Evolutionary conservation across 2,113 vertebrate genomes (phyloP).

Genomic region (Crotalus viridis): DNA sequence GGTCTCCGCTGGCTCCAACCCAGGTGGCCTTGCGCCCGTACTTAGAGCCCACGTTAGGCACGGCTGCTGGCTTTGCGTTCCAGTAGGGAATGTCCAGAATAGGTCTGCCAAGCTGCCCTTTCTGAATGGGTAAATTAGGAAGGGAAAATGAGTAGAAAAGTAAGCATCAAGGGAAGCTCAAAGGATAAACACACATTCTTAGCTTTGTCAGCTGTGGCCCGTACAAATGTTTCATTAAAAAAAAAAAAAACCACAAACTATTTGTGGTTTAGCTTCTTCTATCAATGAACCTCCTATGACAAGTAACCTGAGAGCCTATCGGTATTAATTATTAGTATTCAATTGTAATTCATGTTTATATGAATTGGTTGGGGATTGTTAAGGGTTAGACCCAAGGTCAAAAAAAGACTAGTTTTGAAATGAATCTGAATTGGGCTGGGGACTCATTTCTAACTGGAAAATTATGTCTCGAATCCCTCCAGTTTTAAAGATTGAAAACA

Average conservation of each 20-base stretch:
- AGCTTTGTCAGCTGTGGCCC: neutral
- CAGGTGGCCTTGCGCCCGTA: slow-evolving; percentile 97
- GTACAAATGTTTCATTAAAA: neutral
- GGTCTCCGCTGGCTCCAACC: slow-evolving; percentile 97
- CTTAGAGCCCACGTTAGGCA: slow-evolving; percentile 98
- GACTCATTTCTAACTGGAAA: neutral
- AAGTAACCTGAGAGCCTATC: neutral
- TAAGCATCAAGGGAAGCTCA: neutral
- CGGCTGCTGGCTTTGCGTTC: slow-evolving; percentile 95
- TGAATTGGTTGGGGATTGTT: neutral
- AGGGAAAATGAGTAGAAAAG: slow-evolving; percentile 13
- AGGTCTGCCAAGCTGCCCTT: slow-evolving; percentile 94
- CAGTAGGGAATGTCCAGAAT: slow-evolving; percentile 97
- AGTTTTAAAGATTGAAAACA: neutral
- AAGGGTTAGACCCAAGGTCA: neutral
- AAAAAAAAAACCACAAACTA: neutral
- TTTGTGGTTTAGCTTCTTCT: neutral
- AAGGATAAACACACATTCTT: neutral
- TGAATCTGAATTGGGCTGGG: neutral
- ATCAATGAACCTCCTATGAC: neutral
- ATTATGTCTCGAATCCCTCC: neutral
- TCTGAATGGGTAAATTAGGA: slow-evolving; percentile 72
- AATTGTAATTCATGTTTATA: neutral
- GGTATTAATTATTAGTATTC: neutral
- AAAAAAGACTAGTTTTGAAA: neutral